These are phyloP conservation scores for Drymonia ruficornis DNA, from an alignment of 2,888 invertebrate genomes.

Conservation along the genomic window DNA sequence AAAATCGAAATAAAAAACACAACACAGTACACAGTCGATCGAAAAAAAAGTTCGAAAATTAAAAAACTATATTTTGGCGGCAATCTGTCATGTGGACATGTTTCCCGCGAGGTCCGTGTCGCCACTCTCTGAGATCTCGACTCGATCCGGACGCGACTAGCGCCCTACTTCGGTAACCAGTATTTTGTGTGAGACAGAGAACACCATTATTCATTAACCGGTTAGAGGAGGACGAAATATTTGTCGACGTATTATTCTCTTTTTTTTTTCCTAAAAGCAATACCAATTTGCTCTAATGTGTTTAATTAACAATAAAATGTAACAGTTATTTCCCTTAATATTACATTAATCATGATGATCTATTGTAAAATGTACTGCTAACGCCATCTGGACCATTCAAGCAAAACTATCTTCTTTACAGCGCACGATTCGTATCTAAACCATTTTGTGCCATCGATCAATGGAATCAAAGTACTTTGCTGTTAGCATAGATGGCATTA, in stretches of 20 bases:
- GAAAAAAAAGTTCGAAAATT: slow-evolving; percentile 54
- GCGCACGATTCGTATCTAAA: not conserved
- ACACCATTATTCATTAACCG: slow-evolving; percentile 36
- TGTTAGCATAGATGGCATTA: slow-evolving; percentile 5
- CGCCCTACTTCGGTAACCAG: slow-evolving; percentile 81
- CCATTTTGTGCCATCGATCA: not conserved
- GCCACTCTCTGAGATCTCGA: slow-evolving; percentile 79
- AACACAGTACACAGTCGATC: slow-evolving; percentile 54
- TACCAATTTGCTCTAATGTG: not conserved
- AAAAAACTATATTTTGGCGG: slow-evolving; percentile 66
- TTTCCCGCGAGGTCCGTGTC: slow-evolving; percentile 76
- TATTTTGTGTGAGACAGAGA: slow-evolving; percentile 72
- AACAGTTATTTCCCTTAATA: not conserved
- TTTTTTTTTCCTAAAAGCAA: slow-evolving; percentile 1
- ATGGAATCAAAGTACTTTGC: not conserved
- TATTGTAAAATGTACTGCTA: slow-evolving; percentile 9
- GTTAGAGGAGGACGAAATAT: slow-evolving; percentile 51
- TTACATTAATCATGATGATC: not conserved
- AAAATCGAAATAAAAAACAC: slow-evolving; percentile 41
- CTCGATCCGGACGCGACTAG: slow-evolving; percentile 69
- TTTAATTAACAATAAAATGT: not conserved
- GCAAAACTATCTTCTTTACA: slow-evolving; percentile 17
- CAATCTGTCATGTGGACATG: slow-evolving; percentile 77
- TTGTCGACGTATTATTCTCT: slow-evolving; percentile 2
- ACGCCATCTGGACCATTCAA: slow-evolving; percentile 32